phyloP scores from a whole-genome alignment of 2,797 vertebrate species.

The Sebastiscus albofasciatus region DNA sequence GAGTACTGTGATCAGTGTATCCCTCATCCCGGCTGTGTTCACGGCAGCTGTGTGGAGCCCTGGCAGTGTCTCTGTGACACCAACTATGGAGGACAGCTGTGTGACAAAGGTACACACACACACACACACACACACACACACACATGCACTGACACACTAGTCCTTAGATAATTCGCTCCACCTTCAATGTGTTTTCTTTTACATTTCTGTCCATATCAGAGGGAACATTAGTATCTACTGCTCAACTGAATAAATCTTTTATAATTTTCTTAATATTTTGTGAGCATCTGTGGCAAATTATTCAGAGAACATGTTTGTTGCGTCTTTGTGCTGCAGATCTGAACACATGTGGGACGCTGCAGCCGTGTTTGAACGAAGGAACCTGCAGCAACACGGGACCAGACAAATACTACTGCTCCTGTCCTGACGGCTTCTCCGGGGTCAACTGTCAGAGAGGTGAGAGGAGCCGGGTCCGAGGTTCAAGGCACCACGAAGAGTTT shows the following conservation, averaged over 20 bases:
- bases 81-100: conserved; percentile 96
- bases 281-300: background rate
- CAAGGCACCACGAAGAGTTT: background rate
- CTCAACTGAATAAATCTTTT: background rate
- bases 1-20: conserved; percentile 94
- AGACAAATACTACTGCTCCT: conserved; percentile 94
- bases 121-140: background rate
- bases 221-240: background rate
- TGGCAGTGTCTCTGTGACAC: conserved; percentile 97
- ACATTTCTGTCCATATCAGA: background rate
- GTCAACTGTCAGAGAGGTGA: conserved; percentile 91
- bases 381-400: conserved; percentile 96
- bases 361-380: conserved; percentile 90
- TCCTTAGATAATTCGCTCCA: background rate
- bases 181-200: background rate
- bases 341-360: conserved; percentile 91
- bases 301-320: background rate
- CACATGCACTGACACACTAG: background rate
- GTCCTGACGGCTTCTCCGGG: conserved; percentile 92
- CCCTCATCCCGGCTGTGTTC: conserved; percentile 92
- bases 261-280: background rate
- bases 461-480: background rate
- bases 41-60: conserved; percentile 91
- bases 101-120: conserved; percentile 89
- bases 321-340: conserved; percentile 81